Evolutionary conservation across 1,140 invertebrate genomes (phyloP), one percentile per base, ranked within the genome.

Genomic region (Neotoxoptera formosana): DNA sequence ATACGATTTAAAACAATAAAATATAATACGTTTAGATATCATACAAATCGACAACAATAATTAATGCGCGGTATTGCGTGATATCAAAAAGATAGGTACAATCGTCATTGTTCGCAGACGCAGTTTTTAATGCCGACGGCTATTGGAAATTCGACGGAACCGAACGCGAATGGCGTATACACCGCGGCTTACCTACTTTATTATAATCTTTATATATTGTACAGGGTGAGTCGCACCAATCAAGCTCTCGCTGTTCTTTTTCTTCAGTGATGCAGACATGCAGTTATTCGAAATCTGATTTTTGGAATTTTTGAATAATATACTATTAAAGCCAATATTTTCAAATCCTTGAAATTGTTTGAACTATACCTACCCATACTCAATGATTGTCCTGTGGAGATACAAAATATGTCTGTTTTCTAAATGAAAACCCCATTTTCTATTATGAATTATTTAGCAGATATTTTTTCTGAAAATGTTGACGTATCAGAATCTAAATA

Each of bases 11-110:
- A 53, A 53, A 53, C 51, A 76, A 76, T 76, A 76, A 76, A 76
- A n/a, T 76, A 76, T 76, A 76, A 76, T 76, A 76, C 51, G n/a
- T 76, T 76, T n/a, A 41, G 41, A 41, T 4, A 34, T 76, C 60
- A 14, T n/a, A 76, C 84, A 47, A 76, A n/a, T n/a, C 36, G 23
- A 45, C 83, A 84, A 84, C 36, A 84, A 84, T 84, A 84, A 84
- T 84, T 84, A 84, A 84, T 45, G 45, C 41, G 21, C 20, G 23
- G 21, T 23, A 83, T 23, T 21, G 36, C n/a, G 41, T 45, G 21
- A 45, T 84, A 88, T 48, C 6, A n/a, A 34, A 34, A 88, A 48
- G 3, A 8, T 51, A 51, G 41, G 23, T 45, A 23, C 36, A 45
- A 23, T 11, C 56, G 9, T 30, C 21, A 20, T n/a, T 76, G 60